Evolutionary conservation across 2,113 vertebrate species (phyloP).

Genomic region (Hystrix brachyura): DNA sequence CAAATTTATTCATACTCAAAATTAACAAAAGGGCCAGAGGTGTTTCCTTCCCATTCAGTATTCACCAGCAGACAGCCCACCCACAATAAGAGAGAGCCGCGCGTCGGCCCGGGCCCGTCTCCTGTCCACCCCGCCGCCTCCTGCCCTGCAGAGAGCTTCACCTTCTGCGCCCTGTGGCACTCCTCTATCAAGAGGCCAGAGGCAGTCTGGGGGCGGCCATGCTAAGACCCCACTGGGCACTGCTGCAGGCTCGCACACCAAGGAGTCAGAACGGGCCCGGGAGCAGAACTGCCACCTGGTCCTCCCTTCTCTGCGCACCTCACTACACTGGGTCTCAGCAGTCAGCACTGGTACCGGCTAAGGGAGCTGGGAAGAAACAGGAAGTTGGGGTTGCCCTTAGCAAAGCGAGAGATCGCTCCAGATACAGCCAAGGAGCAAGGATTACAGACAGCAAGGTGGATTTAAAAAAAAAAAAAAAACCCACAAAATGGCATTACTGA

Average conservation of each 20-base stretch:
- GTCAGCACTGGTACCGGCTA: background rate
- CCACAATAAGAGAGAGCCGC: conserved; percentile 41
- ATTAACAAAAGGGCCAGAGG: conserved; percentile 51
- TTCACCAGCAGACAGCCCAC: conserved; percentile 49
- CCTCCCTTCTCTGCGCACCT: conserved; percentile 39
- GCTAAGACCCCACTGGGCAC: conserved; percentile 82
- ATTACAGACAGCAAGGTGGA: conserved; percentile 73
- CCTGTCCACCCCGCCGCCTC: conserved; percentile 34
- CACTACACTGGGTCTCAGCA: background rate
- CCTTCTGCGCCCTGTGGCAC: conserved; percentile 61
- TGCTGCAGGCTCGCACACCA: conserved; percentile 77
- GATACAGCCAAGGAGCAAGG: conserved; percentile 72
- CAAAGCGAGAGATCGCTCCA: conserved; percentile 76
- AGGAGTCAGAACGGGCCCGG: conserved; percentile 64
- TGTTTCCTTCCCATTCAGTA: conserved; percentile 31
- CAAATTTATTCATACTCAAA: conserved; percentile 47
- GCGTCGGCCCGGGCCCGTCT: background rate
- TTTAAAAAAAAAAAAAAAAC: conserved; percentile 43
- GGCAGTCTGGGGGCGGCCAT: conserved; percentile 77
- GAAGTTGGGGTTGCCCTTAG: conserved; percentile 63
- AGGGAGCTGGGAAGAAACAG: conserved; percentile 46
- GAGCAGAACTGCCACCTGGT: conserved; percentile 2
- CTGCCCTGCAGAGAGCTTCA: conserved; percentile 46
- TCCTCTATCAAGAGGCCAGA: conserved; percentile 76
- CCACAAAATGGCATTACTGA: conserved; percentile 67